phyloP scores from a whole-genome alignment of 2,888 invertebrate species.

The Clistopyga incitator region DNA sequence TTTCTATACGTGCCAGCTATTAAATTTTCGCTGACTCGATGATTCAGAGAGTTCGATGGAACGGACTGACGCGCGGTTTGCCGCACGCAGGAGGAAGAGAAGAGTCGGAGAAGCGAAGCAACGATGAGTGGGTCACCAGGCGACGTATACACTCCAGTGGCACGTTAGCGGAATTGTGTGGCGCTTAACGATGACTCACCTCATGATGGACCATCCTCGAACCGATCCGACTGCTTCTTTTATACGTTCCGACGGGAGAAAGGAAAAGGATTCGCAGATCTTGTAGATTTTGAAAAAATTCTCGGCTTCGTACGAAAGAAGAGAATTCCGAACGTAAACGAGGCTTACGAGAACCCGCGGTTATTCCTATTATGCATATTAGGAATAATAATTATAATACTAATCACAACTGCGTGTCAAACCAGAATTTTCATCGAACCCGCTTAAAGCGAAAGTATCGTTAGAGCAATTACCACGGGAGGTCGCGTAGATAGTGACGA shows the following conservation, averaged over 20 bases:
- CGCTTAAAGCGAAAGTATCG: not conserved
- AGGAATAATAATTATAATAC: not conserved
- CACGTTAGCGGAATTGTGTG: not conserved
- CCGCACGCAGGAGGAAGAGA: not conserved
- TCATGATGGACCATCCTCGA: not conserved
- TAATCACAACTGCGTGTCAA: not conserved
- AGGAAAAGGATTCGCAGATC: not conserved
- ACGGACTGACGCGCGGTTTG: conserved; percentile 42
- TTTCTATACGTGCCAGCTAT: not conserved
- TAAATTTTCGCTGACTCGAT: conserved; percentile 40
- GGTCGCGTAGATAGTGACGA: too few relatives aligned
- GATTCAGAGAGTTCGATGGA: conserved; percentile 75
- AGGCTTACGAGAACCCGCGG: not conserved
- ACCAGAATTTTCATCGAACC: not conserved
- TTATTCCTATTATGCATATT: conserved; percentile 2
- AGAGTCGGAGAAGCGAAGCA: not conserved
- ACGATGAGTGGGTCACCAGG: conserved; percentile 8
- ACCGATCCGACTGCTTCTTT: not conserved
- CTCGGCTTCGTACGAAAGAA: not conserved
- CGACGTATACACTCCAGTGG: not conserved
- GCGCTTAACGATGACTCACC: not conserved
- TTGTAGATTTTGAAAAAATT: not conserved
- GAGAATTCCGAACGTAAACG: not conserved
- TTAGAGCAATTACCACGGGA: too few relatives aligned
- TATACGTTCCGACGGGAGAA: not conserved